Percentiles rank a stretch among this genome's conserved stretches.
Conservation (phyloP, 2,797 vertebrate species). For the Crocidura indochinensis region DNA sequence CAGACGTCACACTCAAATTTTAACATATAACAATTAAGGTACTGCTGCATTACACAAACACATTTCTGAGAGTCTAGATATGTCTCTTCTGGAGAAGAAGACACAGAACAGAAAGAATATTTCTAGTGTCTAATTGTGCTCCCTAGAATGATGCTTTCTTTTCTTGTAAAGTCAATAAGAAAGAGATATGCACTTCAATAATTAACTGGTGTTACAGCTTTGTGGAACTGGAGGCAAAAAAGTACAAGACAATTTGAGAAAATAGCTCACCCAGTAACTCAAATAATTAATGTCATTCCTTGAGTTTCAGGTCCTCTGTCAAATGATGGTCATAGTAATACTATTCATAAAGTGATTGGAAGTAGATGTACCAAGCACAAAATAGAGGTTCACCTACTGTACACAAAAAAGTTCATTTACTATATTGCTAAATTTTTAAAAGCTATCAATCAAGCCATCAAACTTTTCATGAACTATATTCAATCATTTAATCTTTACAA, state of each 20-base stretch:
- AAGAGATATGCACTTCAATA: neutral
- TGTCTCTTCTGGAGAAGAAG: neutral
- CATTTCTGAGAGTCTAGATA: conserved; percentile 16
- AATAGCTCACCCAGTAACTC: no score
- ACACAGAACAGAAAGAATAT: neutral
- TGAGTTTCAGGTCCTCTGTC: no score
- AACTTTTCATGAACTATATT: conserved; percentile 78
- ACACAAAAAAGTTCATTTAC: conserved; percentile 65
- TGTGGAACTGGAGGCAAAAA: neutral
- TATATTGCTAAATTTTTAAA: conserved; percentile 81
- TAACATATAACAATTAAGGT: neutral
- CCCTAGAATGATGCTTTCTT: neutral
- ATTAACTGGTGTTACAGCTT: neutral
- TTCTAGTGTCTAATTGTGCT: neutral
- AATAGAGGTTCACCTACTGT: neutral
- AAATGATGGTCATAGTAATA: no score
- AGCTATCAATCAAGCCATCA: conserved; percentile 78
- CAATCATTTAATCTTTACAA: conserved; percentile 67
- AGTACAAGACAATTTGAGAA: neutral
- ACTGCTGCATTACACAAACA: neutral
- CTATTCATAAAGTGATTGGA: conserved; percentile 17
- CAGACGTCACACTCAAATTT: neutral
- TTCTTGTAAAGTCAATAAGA: neutral
- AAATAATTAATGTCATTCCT: no score
- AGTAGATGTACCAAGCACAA: conserved; percentile 38